Conservation (phyloP, 1,140 invertebrate genomes). For the Euschistus heros region DNA sequence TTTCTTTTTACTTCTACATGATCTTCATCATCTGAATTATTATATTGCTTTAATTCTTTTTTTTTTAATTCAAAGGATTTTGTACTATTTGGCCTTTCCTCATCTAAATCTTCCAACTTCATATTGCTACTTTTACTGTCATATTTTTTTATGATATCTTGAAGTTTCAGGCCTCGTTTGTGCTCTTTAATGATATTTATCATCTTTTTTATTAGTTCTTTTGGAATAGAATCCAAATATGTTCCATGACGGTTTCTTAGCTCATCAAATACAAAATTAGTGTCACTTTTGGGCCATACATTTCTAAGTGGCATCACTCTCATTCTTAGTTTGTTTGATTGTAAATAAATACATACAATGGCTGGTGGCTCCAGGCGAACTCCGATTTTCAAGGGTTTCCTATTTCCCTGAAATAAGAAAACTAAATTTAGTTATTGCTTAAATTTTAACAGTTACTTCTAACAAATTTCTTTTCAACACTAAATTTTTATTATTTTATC, state of each 20-base stretch:
- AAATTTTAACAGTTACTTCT: too few species aligned
- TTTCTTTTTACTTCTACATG: too few species aligned
- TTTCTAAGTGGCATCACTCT: conserved; percentile 13
- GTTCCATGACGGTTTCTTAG: not conserved
- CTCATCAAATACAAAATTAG: not conserved
- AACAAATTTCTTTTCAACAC: too few species aligned
- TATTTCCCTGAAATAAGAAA: not conserved
- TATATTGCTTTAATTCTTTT: too few species aligned
- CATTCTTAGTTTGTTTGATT: conserved; percentile 14
- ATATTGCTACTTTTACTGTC: too few species aligned
- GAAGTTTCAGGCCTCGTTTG: not conserved
- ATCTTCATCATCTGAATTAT: too few species aligned
- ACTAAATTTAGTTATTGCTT: not conserved
- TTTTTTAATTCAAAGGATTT: too few species aligned
- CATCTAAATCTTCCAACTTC: too few species aligned
- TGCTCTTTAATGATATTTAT: not conserved
- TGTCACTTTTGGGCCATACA: conserved; percentile 1
- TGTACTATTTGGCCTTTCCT: too few species aligned
- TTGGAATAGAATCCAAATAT: not conserved
- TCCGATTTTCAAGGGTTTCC: conserved; percentile 14
- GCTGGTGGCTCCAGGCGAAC: conserved; percentile 5
- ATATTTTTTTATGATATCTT: too few species aligned
- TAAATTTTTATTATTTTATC: too few species aligned
- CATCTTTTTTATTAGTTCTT: not conserved
- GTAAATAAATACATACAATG: conserved; percentile 14